Conservation (phyloP, 1,140 invertebrate species). For the Trichoplusia ni region DNA sequence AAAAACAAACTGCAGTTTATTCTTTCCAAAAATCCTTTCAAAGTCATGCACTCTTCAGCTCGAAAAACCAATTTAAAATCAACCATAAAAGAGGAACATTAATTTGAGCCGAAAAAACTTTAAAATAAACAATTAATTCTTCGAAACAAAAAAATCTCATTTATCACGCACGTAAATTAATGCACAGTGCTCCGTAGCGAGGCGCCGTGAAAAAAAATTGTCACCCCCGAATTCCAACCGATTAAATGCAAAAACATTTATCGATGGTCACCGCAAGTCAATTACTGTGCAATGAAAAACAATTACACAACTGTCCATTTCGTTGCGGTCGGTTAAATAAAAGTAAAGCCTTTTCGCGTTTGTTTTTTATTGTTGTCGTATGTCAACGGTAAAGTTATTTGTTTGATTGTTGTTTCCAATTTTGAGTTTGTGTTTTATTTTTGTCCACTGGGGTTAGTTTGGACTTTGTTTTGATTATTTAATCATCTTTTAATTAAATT, state of each 20-base stretch:
- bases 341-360: conserved; percentile 16
- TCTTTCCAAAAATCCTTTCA: too few relatives aligned
- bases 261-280: conserved; percentile 49
- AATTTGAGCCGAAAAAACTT: conserved; percentile 12
- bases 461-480: too few relatives aligned
- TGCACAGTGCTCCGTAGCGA: background rate
- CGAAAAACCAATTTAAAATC: background rate
- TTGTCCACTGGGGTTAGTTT: background rate
- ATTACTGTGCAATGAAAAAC: conserved; percentile 55
- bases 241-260: conserved; percentile 53
- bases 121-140: background rate
- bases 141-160: conserved; percentile 10
- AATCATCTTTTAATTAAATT: too few relatives aligned
- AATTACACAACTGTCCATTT: conserved; percentile 51
- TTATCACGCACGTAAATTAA: conserved; percentile 10
- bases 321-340: conserved; percentile 36
- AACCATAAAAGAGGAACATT: background rate
- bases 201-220: conserved; percentile 19
- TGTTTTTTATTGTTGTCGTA: background rate
- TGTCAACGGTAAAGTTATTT: background rate
- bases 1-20: too few relatives aligned
- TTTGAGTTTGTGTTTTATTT: background rate
- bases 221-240: conserved; percentile 5
- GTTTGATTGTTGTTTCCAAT: background rate
- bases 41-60: too few relatives aligned